Evolutionary conservation across 1,140 invertebrate genomes (phyloP).

Genomic region (Hypsibius dujardini): DNA sequence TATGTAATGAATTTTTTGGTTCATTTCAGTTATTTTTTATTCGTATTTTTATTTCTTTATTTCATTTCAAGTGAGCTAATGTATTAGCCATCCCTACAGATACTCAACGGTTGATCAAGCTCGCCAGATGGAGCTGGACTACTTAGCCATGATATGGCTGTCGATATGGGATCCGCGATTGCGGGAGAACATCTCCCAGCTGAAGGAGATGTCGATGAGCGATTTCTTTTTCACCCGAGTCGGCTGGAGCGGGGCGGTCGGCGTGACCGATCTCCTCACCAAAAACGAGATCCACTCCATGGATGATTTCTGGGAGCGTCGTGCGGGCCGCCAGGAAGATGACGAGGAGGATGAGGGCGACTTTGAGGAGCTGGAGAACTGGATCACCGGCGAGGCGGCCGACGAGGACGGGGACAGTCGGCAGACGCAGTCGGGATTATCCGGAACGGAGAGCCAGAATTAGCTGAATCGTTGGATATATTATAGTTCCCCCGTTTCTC

Average conservation of each 20-base stretch:
- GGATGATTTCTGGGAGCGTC: not conserved
- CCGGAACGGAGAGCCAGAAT: too few species aligned
- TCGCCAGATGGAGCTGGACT: conserved; percentile 15
- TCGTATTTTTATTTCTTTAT: too few species aligned
- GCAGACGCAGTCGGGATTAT: too few species aligned
- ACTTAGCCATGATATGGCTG: conserved; percentile 14
- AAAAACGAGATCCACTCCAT: not conserved
- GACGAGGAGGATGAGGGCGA: conserved; percentile 1
- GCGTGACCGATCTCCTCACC: not conserved
- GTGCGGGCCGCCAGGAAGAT: not conserved
- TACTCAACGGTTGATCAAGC: not conserved
- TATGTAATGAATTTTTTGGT: too few species aligned
- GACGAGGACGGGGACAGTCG: too few species aligned
- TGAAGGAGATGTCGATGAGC: conserved; percentile 12
- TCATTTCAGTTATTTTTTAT: too few species aligned
- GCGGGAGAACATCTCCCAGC: not conserved
- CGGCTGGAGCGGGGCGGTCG: not conserved
- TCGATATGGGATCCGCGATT: conserved; percentile 14
- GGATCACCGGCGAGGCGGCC: not conserved
- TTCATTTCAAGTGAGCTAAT: too few species aligned
- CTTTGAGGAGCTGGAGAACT: not conserved
- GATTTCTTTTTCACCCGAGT: conserved; percentile 1
- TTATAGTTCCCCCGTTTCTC: too few species aligned
- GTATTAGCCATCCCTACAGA: too few species aligned
- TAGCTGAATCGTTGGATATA: too few species aligned